Base-by-base conservation (phyloP, 1,140 invertebrate species). In the Drosophila erecta region DNA sequence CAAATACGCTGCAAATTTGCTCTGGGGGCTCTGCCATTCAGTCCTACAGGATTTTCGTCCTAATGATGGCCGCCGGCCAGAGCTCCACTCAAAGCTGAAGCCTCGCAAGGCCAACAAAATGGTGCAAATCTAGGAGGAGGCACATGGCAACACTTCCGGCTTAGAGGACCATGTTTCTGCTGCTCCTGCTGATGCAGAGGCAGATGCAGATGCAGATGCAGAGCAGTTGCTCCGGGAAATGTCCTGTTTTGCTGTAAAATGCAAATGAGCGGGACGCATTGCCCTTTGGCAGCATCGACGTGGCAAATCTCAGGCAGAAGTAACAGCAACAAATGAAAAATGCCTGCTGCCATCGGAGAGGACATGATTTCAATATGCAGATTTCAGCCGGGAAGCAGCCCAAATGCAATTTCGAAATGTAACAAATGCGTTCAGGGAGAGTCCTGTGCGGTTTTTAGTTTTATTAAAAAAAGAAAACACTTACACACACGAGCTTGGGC, bases 111-210 rank as follows among this genome's bases (percentile, higher is more conserved):
- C 40, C 35, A 50, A 20, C 57, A 54, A 60, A 83, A 75, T 71
- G 78, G 59, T 35, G 65, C 79, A 86, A 86, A 80, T 77, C 61
- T 62, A 80, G 72, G 47, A 62, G 73, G 76, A 56, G 73, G 81
- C 76, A 74, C 77, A 71, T 56, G 73, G 73, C 73, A 79, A 76
- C 81, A 86, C 71, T 87, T 86, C 81, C 81, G 83, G 83, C 57
- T 75, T 65, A 49, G 56, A 43, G 24, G 57, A 41, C 15, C 33
- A 38, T 75, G 72, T 55, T 33, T n/a, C 22, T 55, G 65, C 51
- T 33, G 41, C 38, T 41, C n/a, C 8, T n/a, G 5, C 38, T 30
- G 27, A 30, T 30, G 27, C 27, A 6, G 24, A 27, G 53, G 4
- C 38, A 8, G 30, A 30, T 30, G 30, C 24, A 5, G 24, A 35